Evolutionary conservation across 2,113 vertebrate genomes (phyloP), one percentile per base, ranked within the genome.

Genomic region (Petroica traversi): DNA sequence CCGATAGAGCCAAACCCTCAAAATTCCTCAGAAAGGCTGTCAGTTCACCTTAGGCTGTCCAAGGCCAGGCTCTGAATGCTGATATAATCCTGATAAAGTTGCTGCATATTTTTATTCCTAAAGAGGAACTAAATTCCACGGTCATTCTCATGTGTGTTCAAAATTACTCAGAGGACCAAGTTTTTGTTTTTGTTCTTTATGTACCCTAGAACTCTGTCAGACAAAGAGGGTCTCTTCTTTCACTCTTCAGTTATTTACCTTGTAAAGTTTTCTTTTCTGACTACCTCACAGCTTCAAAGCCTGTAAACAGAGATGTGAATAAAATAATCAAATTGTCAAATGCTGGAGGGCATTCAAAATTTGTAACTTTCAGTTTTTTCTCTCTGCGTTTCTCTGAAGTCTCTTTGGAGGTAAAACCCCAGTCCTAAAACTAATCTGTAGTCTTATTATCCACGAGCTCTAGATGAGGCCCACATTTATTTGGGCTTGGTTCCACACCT

Each of bases 351-450:
- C 11, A 67, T 84, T 89, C 8, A 66, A 14, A 62, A 13, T 17
- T 66, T 55, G 12, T 61, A 33, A 9, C 2, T 43, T 67, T 81
- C 2, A 0, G 0, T 28, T 76, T 64, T 29, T 29, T 11, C 13
- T 54, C 19, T 24, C 15, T 78, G 33, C 3, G 26, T 75, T 54
- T 82, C 18, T 25, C 41, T 19, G 17, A 38, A 83, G 9, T 85
- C 22, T 43, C 40, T 61, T 9, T 36, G 19, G 25, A 90, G 1
- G 22, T 45, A 46, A 29, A 90, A 34, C 43, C 3, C 5, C 51
- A 74, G 31, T 43, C 5, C 45, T 76, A 9, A 76, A 10, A 46
- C 28, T 72, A 34, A 20, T 33, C 16, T 58, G 29, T 69, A 58
- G 6, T 51, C 6, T n/a, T 3, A 0, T 64, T 13, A 36, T 20